A percentile compares a stretch with the other conserved stretches of the same genome.
Evolutionary conservation across 2,113 vertebrate genomes (phyloP).

Genomic region (Engraulis encrasicolus): DNA sequence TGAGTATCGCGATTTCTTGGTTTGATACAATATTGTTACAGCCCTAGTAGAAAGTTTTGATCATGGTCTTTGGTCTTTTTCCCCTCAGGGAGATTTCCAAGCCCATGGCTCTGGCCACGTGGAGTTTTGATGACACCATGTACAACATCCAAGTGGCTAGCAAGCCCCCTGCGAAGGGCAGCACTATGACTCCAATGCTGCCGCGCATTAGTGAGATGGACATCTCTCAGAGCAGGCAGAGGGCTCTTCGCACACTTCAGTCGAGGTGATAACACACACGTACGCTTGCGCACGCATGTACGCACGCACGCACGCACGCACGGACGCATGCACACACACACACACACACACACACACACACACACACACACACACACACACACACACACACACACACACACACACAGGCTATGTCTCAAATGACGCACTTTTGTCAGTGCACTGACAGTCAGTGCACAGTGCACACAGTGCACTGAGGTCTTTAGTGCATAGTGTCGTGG

Average conservation of each 20-base stretch:
- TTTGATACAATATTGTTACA: too few species aligned
- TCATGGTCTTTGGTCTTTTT: neutral
- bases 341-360: neutral
- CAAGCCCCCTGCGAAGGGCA: neutral
- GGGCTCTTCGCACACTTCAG: neutral
- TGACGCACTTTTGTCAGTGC: too few species aligned
- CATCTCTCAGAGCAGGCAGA: neutral
- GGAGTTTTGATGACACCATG: neutral
- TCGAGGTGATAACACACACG: neutral
- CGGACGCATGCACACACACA: neutral
- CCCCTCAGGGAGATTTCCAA: neutral
- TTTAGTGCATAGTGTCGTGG: too few species aligned
- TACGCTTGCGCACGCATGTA: neutral
- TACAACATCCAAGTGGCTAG: slow-evolving; percentile 2
- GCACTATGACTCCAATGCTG: neutral
- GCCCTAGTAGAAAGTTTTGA: neutral
- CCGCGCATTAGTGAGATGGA: neutral
- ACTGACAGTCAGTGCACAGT: too few species aligned
- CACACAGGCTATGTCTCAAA: too few species aligned
- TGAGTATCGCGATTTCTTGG: too few species aligned
- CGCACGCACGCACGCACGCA: neutral
- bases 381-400: too few species aligned
- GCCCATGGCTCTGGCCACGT: neutral
- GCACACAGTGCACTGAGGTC: too few species aligned
- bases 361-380: neutral